Base-by-base conservation (phyloP, 1,140 invertebrate species). In the Adoxophyes honmai region DNA sequence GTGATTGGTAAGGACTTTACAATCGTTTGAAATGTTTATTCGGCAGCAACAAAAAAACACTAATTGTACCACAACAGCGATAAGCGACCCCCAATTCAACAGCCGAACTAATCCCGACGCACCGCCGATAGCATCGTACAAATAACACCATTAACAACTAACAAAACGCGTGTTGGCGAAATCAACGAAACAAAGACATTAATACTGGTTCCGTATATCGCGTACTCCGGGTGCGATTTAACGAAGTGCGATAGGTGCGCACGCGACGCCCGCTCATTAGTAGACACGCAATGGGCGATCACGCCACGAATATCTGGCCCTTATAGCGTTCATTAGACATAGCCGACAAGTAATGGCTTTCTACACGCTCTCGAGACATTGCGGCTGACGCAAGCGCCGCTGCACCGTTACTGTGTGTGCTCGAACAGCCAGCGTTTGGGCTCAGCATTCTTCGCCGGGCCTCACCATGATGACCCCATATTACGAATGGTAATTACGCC, bases 231-330 rank as follows among this genome's bases (percentile, higher is more conserved):
- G 66, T 66, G 75, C 71, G 64, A 78, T 75, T 73, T 83, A 84
- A 80, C 75, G 73, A 81, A 78, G 71, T 73, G 61, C 73, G 74
- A 78, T 76, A 72, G 72, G 36, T 73, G 71, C 72, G 81, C 84
- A 87, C 85, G 82, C 82, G 78, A 88, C 71, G 66, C 42, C 55
- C 70, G 75, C 78, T 86, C 82, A 84, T 87, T 87, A 87, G 78
- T 62, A 66, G 60, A 66, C 83, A 86, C 83, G 83, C 83, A 78
- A 81, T 60, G 52, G 57, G 65, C 64, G 65, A 65, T 64, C 73
- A 78, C 74, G 69, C 73, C 67, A 76, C 53, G 58, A 66, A 66
- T 62, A 64, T 62, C 55, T 57, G 62, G 57, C 69, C 65, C 75
- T 75, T 73, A 75, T 70, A 68, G 67, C 69, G 66, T 71, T 73